Conservation (phyloP, 1,140 invertebrate genomes). For the Cyclina sinensis region DNA sequence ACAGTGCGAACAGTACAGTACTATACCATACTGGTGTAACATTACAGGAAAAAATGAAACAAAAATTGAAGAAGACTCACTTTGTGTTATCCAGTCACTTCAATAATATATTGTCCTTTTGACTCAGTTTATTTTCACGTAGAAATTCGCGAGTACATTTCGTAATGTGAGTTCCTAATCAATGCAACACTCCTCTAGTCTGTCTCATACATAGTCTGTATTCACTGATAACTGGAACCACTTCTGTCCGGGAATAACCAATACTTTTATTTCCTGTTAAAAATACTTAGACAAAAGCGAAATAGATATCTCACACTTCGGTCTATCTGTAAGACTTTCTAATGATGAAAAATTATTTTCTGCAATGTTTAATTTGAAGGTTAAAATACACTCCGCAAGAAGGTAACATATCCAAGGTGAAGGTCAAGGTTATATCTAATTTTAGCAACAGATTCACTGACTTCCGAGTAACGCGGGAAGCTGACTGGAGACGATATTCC, state of each 20-base stretch:
- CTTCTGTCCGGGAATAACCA: not conserved
- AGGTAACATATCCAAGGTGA: constrained; percentile 42
- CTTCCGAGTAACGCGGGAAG: not conserved
- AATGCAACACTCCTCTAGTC: not conserved
- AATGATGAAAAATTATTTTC: not conserved
- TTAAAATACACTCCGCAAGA: constrained; percentile 1
- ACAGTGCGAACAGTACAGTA: too few relatives aligned
- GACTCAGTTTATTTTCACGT: not conserved
- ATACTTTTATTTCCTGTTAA: not conserved
- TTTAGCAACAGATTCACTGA: not conserved
- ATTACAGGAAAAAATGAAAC: too few relatives aligned
- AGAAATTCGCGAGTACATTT: not conserved
- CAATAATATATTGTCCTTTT: not conserved
- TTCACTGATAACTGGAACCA: not conserved
- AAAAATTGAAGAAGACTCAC: too few relatives aligned
- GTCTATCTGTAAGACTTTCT: not conserved
- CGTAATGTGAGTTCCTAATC: not conserved
- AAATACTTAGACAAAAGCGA: not conserved
- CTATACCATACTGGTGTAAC: too few relatives aligned
- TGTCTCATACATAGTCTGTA: not conserved
- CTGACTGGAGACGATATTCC: not conserved
- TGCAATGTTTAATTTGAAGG: constrained; percentile 27
- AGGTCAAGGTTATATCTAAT: constrained; percentile 8
- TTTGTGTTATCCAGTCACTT: not conserved
- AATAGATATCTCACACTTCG: not conserved